Evolutionary conservation across 2,888 invertebrate species (phyloP).

Genomic region (Anticlea derivata): DNA sequence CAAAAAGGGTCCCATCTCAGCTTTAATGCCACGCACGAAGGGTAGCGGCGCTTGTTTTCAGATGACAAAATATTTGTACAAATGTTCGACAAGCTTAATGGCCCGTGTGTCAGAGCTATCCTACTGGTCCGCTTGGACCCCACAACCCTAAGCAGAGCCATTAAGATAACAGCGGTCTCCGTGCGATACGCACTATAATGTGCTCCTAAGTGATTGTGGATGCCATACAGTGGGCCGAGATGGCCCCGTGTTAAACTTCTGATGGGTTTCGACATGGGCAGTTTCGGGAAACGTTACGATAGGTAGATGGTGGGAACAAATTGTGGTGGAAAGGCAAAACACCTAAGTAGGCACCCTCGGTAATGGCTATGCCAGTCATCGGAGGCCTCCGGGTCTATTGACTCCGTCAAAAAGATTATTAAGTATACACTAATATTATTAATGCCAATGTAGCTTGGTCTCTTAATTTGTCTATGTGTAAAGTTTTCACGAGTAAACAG

Average conservation of each 20-base stretch:
- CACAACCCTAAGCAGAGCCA: constrained; percentile 49
- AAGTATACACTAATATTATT: too few relatives aligned
- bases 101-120: constrained; percentile 34
- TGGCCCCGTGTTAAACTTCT: constrained; percentile 25
- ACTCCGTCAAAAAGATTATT: too few relatives aligned
- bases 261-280: constrained; percentile 19
- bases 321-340: background rate
- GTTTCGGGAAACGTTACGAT: constrained; percentile 6
- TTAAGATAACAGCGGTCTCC: constrained; percentile 45
- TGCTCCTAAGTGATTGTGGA: constrained; percentile 52
- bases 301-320: background rate
- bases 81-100: background rate
- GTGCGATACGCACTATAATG: constrained; percentile 50
- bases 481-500: too few relatives aligned
- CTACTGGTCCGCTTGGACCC: constrained; percentile 40
- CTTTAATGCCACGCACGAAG: too few relatives aligned
- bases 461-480: too few relatives aligned
- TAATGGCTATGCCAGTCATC: too few relatives aligned
- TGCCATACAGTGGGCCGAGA: constrained; percentile 27
- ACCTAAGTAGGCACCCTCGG: too few relatives aligned
- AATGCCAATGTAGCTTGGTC: too few relatives aligned
- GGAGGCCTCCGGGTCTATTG: too few relatives aligned
- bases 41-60: too few relatives aligned
- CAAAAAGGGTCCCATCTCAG: too few relatives aligned
- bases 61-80: too few relatives aligned